Conservation (phyloP, 2,113 vertebrate genomes). For the Camelus bactrianus region DNA sequence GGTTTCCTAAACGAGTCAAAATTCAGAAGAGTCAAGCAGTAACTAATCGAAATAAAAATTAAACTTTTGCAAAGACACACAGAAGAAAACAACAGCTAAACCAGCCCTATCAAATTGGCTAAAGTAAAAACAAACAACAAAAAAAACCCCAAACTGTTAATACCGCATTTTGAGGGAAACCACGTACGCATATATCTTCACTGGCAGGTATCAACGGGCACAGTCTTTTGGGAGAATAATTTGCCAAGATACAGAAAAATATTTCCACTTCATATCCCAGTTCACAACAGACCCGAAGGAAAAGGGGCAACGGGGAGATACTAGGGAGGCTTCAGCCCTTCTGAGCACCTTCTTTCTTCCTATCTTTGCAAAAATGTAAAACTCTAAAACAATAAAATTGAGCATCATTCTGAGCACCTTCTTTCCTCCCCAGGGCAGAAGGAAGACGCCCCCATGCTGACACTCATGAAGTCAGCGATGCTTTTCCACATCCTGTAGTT, state of each 20-base stretch:
- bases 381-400: no score
- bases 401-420: background rate
- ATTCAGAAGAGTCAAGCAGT: background rate
- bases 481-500: background rate
- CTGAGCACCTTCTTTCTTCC: background rate
- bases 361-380: no score
- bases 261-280: background rate
- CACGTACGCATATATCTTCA: background rate
- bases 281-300: background rate
- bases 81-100: background rate
- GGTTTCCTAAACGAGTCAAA: background rate
- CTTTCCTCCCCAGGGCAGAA: background rate
- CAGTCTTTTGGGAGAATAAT: background rate
- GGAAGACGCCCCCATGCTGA: background rate
- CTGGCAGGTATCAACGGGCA: background rate
- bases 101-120: background rate
- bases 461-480: background rate
- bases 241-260: background rate
- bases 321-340: background rate
- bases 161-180: background rate
- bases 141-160: background rate
- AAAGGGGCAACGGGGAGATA: background rate
- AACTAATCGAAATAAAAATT: background rate
- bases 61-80: background rate
- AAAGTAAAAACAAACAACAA: background rate